Percentiles rank a stretch among this genome's conserved stretches.
Evolutionary conservation across 2,888 invertebrate genomes (phyloP).

Genomic region (Thymelicus sylvestris): DNA sequence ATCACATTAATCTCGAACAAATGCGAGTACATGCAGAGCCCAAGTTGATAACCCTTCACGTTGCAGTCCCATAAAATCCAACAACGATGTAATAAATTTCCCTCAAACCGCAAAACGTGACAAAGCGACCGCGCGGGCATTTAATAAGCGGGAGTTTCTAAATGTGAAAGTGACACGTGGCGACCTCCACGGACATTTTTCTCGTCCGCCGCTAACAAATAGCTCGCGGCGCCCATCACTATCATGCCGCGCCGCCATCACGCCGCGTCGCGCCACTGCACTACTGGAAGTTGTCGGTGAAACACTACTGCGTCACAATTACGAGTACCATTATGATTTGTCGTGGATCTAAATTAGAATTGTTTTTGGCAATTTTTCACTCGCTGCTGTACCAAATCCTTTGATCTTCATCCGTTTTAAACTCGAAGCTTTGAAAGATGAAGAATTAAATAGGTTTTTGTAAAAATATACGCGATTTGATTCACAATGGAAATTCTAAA

Average conservation of each 20-base stretch:
- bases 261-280: slow-evolving; percentile 3
- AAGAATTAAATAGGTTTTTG: no score
- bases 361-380: background rate
- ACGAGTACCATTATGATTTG: no score
- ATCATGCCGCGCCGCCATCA: slow-evolving; percentile 26
- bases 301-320: background rate
- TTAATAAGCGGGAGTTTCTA: slow-evolving; percentile 34
- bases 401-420: no score
- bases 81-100: slow-evolving; percentile 28
- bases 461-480: no score
- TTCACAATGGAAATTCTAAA: no score
- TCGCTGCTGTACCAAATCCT: background rate
- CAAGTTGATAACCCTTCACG: background rate
- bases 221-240: slow-evolving; percentile 27
- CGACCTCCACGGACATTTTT: slow-evolving; percentile 25
- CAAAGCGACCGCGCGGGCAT: slow-evolving; percentile 23
- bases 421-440: no score
- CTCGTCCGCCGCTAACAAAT: slow-evolving; percentile 24
- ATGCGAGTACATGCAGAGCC: background rate
- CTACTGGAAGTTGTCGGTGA: no score
- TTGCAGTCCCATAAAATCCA: slow-evolving; percentile 17
- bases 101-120: slow-evolving; percentile 24
- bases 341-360: background rate
- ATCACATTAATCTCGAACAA: background rate
- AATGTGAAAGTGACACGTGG: slow-evolving; percentile 30